Percentiles rank a stretch among this genome's conserved stretches.
These are phyloP conservation scores for Drosophila nr. fundita DNA, from an alignment of 2,888 invertebrate species.

Conservation along the genomic window DNA sequence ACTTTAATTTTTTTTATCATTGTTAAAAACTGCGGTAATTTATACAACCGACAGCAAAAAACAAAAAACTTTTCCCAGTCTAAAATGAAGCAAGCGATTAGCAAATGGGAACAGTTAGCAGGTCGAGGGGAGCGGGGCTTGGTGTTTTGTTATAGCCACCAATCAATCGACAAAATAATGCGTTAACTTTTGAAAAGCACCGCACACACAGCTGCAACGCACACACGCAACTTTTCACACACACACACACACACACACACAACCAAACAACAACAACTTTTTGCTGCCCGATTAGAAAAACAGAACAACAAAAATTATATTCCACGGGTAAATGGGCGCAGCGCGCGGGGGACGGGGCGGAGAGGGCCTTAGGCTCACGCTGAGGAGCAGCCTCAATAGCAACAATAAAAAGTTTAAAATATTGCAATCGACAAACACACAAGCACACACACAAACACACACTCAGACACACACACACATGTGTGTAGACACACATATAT, in stretches of 20 bases:
- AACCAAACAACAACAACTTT: conserved; percentile 37
- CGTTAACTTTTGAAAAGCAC: conserved; percentile 73
- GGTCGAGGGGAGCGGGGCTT: not conserved
- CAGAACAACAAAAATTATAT: conserved; percentile 48
- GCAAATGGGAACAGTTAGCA: conserved; percentile 12
- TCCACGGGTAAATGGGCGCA: conserved; percentile 30
- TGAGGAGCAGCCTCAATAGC: conserved; percentile 31
- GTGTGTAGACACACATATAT: not conserved
- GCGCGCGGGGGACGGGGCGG: not conserved
- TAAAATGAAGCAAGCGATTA: conserved; percentile 59
- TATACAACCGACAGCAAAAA: conserved; percentile 67
- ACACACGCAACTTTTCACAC: conserved; percentile 74
- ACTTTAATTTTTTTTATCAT: conserved; percentile 78
- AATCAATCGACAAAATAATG: conserved; percentile 81
- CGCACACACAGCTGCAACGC: conserved; percentile 56
- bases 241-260: conserved; percentile 27
- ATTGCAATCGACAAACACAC: conserved; percentile 39
- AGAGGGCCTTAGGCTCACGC: not conserved
- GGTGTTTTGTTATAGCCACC: conserved; percentile 32
- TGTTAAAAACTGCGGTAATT: conserved; percentile 80
- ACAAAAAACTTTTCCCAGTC: conserved; percentile 56
- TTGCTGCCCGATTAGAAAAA: conserved; percentile 51
- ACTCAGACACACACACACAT: not conserved
- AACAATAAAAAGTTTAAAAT: conserved; percentile 71
- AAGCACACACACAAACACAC: not conserved